Evolutionary conservation across 2,797 vertebrate genomes (phyloP).

Genomic region (Eulemur coronatus): DNA sequence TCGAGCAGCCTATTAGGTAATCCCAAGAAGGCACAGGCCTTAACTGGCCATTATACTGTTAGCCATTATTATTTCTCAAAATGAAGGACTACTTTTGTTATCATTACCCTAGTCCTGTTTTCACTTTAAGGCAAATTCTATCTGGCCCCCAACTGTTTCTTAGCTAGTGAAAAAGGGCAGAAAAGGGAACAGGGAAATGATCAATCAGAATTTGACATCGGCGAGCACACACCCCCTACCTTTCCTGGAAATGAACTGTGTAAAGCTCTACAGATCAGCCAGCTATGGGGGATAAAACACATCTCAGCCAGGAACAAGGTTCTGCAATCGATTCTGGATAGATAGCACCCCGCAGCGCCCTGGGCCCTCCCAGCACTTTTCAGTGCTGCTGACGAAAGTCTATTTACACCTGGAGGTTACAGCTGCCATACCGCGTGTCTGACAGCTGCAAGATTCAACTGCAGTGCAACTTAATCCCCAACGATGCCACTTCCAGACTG

Average conservation of each 20-base stretch:
- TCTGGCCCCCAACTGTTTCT: not conserved
- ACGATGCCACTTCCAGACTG: not conserved
- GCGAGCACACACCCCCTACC: not conserved
- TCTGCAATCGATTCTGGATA: not conserved
- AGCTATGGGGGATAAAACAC: not conserved
- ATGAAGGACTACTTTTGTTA: not conserved
- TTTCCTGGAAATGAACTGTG: not conserved
- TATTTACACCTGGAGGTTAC: constrained; percentile 58
- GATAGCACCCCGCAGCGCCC: not conserved
- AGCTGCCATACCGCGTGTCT: not conserved
- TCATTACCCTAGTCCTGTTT: not conserved
- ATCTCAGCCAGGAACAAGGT: not conserved
- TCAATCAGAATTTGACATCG: not conserved
- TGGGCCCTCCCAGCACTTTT: constrained; percentile 1
- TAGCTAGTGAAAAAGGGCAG: not conserved
- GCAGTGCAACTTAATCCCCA: constrained; percentile 50
- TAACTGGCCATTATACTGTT: not conserved
- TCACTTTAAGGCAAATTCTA: constrained; percentile 12
- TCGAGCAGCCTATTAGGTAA: not conserved
- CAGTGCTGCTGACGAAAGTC: constrained; percentile 33
- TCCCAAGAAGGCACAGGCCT: not conserved
- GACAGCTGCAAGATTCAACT: constrained; percentile 43
- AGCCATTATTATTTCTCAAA: constrained; percentile 25
- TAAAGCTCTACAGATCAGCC: not conserved
- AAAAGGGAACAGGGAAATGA: not conserved